Conservation (phyloP, 2,888 invertebrate species). For the Tortrix viridana region DNA sequence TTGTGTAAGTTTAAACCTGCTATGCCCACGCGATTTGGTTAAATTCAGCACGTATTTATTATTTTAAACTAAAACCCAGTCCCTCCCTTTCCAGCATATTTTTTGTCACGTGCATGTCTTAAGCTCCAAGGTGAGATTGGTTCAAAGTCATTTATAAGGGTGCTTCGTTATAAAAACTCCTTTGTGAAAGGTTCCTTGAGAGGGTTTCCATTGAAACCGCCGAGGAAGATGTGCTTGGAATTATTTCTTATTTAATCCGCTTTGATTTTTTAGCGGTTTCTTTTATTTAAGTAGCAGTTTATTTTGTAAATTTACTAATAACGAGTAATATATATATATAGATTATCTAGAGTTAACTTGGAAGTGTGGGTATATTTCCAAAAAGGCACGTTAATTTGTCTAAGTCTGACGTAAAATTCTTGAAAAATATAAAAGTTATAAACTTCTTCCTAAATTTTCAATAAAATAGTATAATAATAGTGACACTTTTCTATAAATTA, state of each 20-base stretch:
- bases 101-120: constrained; percentile 1
- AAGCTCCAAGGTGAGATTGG: constrained; percentile 13
- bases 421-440: too few relatives aligned
- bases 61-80: not conserved
- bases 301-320: too few relatives aligned
- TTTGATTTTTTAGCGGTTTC: constrained; percentile 22
- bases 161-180: constrained; percentile 28
- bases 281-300: too few relatives aligned
- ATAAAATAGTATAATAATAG: too few relatives aligned
- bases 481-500: too few relatives aligned
- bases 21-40: constrained; percentile 19
- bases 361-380: too few relatives aligned
- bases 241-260: constrained; percentile 21
- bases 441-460: too few relatives aligned
- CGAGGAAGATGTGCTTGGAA: constrained; percentile 26
- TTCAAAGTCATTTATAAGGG: constrained; percentile 28
- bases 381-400: too few relatives aligned
- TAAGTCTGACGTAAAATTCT: too few relatives aligned
- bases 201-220: constrained; percentile 26
- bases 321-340: too few relatives aligned
- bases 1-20: constrained; percentile 28
- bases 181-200: constrained; percentile 29
- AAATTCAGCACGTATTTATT: constrained; percentile 10
- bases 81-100: not conserved
- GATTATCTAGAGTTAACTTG: too few relatives aligned